Percentiles rank a stretch among this genome's conserved stretches.
phyloP scores from a whole-genome alignment of 2,888 invertebrate species.

The Blastobasis lacticolella region DNA sequence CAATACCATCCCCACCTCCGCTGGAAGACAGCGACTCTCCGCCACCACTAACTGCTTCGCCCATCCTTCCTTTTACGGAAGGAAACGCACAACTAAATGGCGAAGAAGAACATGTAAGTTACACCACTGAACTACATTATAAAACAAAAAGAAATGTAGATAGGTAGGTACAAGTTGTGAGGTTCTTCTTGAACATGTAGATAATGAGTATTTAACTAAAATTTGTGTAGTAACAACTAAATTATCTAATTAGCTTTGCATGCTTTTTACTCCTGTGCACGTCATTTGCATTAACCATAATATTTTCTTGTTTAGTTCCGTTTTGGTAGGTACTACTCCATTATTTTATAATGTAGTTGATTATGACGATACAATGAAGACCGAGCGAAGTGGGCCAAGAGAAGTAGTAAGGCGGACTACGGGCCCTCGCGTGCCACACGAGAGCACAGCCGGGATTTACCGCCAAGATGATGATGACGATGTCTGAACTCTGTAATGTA shows the following conservation, averaged over 20 bases:
- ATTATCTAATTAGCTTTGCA: slow-evolving; percentile 30
- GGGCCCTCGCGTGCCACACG: too few relatives aligned
- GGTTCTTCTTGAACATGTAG: too few relatives aligned
- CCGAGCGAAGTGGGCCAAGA: too few relatives aligned
- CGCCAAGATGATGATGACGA: too few relatives aligned
- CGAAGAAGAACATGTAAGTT: slow-evolving; percentile 50
- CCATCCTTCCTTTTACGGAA: background rate
- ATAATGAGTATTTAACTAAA: background rate
- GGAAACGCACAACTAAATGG: slow-evolving; percentile 20
- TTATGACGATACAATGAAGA: too few relatives aligned
- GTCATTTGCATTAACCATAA: slow-evolving; percentile 12
- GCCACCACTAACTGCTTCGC: background rate
- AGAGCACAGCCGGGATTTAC: too few relatives aligned
- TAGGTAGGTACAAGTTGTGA: too few relatives aligned
- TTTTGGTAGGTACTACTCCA: too few relatives aligned
- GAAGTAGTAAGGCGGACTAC: too few relatives aligned
- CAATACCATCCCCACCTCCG: slow-evolving; percentile 35
- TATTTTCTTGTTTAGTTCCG: too few relatives aligned
- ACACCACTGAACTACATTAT: background rate
- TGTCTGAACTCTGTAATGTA: too few relatives aligned
- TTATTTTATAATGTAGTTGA: too few relatives aligned
- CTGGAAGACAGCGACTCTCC: slow-evolving; percentile 15
- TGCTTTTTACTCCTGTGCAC: slow-evolving; percentile 33
- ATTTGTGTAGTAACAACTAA: slow-evolving; percentile 6
- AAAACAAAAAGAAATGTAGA: background rate